Evolutionary conservation across 2,113 vertebrate genomes (phyloP), one percentile per base, ranked within the genome.

Genomic region (Podarcis cretensis): DNA sequence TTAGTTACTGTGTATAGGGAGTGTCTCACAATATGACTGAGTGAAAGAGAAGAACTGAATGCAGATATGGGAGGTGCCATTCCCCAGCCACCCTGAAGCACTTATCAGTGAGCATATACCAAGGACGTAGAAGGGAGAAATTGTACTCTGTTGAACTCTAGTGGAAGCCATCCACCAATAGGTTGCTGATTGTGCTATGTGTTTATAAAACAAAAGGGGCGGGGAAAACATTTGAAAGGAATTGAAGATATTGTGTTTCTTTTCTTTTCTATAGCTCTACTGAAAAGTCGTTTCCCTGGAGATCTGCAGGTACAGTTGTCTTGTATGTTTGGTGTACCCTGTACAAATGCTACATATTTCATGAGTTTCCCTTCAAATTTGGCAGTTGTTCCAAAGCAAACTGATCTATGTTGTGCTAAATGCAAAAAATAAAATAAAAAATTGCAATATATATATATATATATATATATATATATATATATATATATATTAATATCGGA

Each of bases 271-370:
- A 40, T 96, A 99, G 98, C 96, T 99, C 98, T 75, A 99, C 99
- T 97, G 98, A 99, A 96, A 99, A 99, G 97, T 99, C 98, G 91
- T 98, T 99, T 96, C 98, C 98, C 91, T 99, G 99, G 99, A 98
- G 98, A 98, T 97, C 97, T 81, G 94, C 98, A 98, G 99, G 99
- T 99, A 98, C 87, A 94, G 76, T 63, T 65, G 91, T 96, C 95
- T 95, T 88, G 73, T 73, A 35, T 92, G 65, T 86, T 87, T 85
- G 86, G 90, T 89, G 86, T 79, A 40, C 4, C 4, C 1, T 0
- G 14, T 20, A 21, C 37, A 75, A 76, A 16, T 65, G 35, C n/a
- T 35, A 63, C 8, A 82, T 10, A 63, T 89, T 86, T 81, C 54
- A 81, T 93, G 85, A 9, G 84, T 1, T 73, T 85, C 13, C 89